phyloP scores from a whole-genome alignment of 2,888 invertebrate genomes.

The Zhuqinia jingwanae region DNA sequence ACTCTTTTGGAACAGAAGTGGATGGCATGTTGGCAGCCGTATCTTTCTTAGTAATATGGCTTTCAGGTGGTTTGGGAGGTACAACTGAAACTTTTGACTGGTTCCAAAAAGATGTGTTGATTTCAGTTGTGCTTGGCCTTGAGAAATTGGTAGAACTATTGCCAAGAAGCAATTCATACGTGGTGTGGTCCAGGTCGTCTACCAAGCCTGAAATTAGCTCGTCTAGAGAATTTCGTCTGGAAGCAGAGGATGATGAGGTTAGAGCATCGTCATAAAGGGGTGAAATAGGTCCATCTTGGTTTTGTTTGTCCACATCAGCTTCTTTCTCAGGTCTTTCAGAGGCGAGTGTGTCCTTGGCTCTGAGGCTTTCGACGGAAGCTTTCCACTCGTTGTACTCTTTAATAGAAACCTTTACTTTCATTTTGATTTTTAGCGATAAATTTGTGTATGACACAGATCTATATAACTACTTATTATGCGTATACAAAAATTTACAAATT shows the following conservation, averaged over 20 bases:
- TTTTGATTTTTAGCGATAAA: too few species aligned
- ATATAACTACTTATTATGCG: too few species aligned
- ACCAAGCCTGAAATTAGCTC: neutral
- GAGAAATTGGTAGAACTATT: neutral
- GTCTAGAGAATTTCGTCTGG: neutral
- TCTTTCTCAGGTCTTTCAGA: neutral
- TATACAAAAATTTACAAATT: too few species aligned
- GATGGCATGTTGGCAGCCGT: too few species aligned
- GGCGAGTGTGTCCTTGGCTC: neutral
- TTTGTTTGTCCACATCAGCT: neutral
- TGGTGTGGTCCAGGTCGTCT: neutral
- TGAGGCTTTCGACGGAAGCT: neutral
- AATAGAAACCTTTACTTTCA: conserved; percentile 50
- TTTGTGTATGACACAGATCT: too few species aligned
- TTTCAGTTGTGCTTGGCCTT: too few species aligned
- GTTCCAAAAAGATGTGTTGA: too few species aligned
- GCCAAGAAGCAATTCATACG: neutral
- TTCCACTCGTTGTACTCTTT: conserved; percentile 50
- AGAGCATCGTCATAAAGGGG: neutral
- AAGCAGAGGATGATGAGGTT: neutral
- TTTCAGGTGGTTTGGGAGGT: too few species aligned
- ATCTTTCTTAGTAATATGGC: too few species aligned
- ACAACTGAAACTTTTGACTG: too few species aligned
- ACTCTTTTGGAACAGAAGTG: neutral
- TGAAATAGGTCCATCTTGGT: neutral